Evolutionary conservation across 2,113 vertebrate genomes (phyloP).

Genomic region (Siphamia tubifer): DNA sequence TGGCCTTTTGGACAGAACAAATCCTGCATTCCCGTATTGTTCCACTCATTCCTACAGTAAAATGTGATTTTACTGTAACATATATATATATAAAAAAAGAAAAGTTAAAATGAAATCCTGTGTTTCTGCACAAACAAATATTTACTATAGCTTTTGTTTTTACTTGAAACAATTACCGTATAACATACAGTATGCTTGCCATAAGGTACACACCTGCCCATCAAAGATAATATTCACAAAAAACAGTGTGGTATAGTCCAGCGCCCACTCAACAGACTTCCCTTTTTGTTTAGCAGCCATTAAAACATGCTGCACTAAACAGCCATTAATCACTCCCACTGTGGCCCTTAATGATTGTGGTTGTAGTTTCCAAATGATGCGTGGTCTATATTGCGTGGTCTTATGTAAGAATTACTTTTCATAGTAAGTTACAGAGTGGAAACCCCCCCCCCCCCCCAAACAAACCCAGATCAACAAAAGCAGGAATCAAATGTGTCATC

Average conservation of each 20-base stretch:
- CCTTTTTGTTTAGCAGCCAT: conserved; percentile 42
- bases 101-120: too few relatives aligned
- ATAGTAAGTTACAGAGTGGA: conserved; percentile 39
- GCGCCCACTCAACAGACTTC: conserved; percentile 39
- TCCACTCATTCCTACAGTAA: conserved; percentile 73
- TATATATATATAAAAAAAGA: too few relatives aligned
- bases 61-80: too few relatives aligned
- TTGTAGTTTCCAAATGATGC: conserved; percentile 10
- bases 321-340: conserved; percentile 30
- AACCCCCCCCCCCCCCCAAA: too few relatives aligned
- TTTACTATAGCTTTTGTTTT: too few relatives aligned
- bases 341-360: conserved; percentile 36
- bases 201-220: neutral
- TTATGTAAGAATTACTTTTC: conserved; percentile 34
- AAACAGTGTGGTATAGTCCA: conserved; percentile 22
- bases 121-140: too few relatives aligned
- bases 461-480: conserved; percentile 2
- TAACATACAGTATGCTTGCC: neutral
- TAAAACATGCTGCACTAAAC: conserved; percentile 41
- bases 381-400: neutral
- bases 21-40: conserved; percentile 52
- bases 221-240: conserved; percentile 25
- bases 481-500: conserved; percentile 19
- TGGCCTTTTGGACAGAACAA: conserved; percentile 24
- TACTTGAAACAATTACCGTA: neutral